Evolutionary conservation across 2,888 invertebrate species (phyloP).

Genomic region (Rhamnusium bicolor): DNA sequence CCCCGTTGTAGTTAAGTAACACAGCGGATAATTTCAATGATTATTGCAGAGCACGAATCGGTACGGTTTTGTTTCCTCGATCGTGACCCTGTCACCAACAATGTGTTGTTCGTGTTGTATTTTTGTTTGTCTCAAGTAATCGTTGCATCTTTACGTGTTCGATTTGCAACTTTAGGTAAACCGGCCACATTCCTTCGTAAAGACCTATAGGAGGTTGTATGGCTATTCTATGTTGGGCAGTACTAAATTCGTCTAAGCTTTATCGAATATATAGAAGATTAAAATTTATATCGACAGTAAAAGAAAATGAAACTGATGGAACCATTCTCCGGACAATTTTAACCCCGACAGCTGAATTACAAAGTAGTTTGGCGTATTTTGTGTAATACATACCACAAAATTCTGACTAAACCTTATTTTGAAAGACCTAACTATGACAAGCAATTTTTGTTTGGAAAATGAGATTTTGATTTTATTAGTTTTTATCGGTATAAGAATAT

Average conservation of each 20-base stretch:
- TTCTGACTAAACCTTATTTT: too few species aligned
- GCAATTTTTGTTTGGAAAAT: too few species aligned
- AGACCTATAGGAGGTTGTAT: conserved; percentile 50
- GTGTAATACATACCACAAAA: too few species aligned
- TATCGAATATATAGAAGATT: too few species aligned
- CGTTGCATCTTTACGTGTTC: conserved; percentile 56
- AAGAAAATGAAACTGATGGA: too few species aligned
- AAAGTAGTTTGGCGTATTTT: too few species aligned
- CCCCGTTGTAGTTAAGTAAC: not conserved
- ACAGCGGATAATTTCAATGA: conserved; percentile 1
- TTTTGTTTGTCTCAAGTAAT: conserved; percentile 56
- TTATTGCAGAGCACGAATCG: conserved; percentile 32
- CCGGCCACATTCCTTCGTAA: conserved; percentile 59
- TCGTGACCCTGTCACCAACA: conserved; percentile 48
- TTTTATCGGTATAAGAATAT: too few species aligned
- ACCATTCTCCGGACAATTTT: too few species aligned
- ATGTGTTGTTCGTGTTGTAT: conserved; percentile 51
- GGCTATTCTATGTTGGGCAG: conserved; percentile 14
- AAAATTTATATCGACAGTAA: too few species aligned
- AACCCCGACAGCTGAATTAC: too few species aligned
- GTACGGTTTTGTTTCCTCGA: conserved; percentile 42
- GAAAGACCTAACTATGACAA: too few species aligned
- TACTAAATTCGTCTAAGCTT: not conserved
- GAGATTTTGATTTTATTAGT: too few species aligned
- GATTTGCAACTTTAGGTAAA: conserved; percentile 61